Evolutionary conservation across 2,113 vertebrate genomes (phyloP).

Genomic region (Trogon surrucura): DNA sequence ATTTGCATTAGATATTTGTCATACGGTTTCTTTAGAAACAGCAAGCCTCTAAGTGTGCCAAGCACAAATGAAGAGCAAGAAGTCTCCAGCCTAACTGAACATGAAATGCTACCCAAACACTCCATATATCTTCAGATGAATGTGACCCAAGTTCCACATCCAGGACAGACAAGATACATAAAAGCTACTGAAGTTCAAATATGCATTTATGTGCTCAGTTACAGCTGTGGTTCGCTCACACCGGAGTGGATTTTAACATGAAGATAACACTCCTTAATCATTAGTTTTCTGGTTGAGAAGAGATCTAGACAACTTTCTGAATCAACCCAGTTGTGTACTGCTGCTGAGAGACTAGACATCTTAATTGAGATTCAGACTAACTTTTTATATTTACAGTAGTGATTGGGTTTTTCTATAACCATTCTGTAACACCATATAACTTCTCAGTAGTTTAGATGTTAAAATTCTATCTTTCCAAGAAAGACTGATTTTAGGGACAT

Average conservation of each 20-base stretch:
- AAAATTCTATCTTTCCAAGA: background rate
- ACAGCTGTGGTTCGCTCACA: background rate
- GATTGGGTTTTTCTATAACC: background rate
- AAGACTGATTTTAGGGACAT: background rate
- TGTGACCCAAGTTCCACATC: background rate
- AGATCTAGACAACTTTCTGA: background rate
- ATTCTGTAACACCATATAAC: background rate
- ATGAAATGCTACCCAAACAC: background rate
- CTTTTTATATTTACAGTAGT: background rate
- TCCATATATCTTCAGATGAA: background rate
- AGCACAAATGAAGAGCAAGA: background rate
- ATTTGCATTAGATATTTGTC: background rate
- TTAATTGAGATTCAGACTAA: background rate
- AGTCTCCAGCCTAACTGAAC: background rate
- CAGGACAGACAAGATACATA: background rate
- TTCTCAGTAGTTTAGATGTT: background rate
- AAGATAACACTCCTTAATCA: background rate
- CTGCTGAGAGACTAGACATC: background rate
- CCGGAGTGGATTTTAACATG: background rate
- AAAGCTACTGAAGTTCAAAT: background rate
- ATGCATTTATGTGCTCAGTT: background rate
- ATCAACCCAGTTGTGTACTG: background rate
- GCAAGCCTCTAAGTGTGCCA: background rate
- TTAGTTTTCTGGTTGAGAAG: background rate
- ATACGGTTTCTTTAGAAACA: background rate